Evolutionary conservation across 1,140 invertebrate genomes (phyloP).

Genomic region (Diuraphis noxia): DNA sequence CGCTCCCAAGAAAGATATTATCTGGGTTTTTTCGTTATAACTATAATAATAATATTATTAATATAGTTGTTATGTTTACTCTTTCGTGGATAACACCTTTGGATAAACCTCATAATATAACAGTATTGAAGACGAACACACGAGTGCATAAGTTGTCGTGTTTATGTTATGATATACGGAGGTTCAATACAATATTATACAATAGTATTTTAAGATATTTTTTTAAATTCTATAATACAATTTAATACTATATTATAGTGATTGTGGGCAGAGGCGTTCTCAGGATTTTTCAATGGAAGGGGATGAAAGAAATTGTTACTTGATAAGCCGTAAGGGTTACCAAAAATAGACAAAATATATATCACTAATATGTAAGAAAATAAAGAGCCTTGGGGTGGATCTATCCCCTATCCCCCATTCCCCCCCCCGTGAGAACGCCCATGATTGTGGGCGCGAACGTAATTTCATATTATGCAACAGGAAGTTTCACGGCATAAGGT

Average conservation of each 20-base stretch:
- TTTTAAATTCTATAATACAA: background rate
- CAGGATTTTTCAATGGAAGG: too few species aligned
- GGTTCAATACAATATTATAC: background rate
- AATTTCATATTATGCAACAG: conserved; percentile 27
- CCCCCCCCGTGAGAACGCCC: too few species aligned
- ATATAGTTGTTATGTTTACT: background rate
- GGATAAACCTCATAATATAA: background rate
- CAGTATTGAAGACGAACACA: background rate
- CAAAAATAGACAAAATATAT: too few species aligned
- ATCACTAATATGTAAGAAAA: too few species aligned
- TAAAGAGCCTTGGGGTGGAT: too few species aligned
- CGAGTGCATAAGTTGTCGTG: background rate
- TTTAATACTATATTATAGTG: too few species aligned
- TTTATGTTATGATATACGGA: background rate
- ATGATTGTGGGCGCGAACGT: background rate
- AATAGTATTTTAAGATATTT: background rate
- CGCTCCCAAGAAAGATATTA: background rate
- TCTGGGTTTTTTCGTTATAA: background rate
- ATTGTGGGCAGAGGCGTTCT: too few species aligned
- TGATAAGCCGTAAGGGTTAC: too few species aligned
- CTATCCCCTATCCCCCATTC: too few species aligned
- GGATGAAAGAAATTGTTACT: too few species aligned
- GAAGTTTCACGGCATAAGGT: conserved; percentile 26
- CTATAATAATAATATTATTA: too few species aligned
- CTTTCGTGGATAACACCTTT: background rate